Evolutionary conservation across 2,888 invertebrate genomes (phyloP).

Genomic region (Netelia inedita): DNA sequence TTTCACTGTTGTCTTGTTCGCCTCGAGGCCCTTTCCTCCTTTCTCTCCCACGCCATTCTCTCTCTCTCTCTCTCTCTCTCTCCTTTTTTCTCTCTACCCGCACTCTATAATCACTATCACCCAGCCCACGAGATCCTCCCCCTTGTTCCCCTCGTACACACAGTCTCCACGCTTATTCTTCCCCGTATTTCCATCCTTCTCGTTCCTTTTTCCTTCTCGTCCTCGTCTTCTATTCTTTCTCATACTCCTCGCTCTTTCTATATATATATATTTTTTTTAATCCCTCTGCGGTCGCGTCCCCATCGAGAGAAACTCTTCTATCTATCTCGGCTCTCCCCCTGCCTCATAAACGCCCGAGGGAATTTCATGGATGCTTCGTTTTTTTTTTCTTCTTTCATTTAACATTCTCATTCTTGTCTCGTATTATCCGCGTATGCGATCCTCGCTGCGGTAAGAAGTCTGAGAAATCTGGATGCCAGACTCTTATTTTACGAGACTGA

Average conservation of each 20-base stretch:
- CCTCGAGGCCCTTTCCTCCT: slow-evolving; percentile 60
- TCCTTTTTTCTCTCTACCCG: slow-evolving; percentile 63
- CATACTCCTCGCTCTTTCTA: slow-evolving; percentile 17
- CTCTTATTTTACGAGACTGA: background rate
- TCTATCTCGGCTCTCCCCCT: slow-evolving; percentile 23
- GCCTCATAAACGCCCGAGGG: slow-evolving; percentile 41
- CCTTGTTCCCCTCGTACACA: slow-evolving; percentile 62
- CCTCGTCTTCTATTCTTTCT: slow-evolving; percentile 18
- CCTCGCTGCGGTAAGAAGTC: slow-evolving; percentile 16
- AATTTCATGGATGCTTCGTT: slow-evolving; percentile 31
- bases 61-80: slow-evolving; percentile 69
- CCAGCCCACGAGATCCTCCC: slow-evolving; percentile 80
- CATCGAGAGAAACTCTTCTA: slow-evolving; percentile 40
- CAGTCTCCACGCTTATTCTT: slow-evolving; percentile 65
- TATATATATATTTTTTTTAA: slow-evolving; percentile 37
- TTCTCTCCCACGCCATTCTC: slow-evolving; percentile 64
- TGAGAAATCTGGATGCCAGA: slow-evolving; percentile 7
- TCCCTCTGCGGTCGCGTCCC: slow-evolving; percentile 35
- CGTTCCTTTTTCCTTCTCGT: slow-evolving; percentile 74
- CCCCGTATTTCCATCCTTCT: slow-evolving; percentile 77
- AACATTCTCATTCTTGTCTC: slow-evolving; percentile 20
- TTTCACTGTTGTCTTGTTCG: slow-evolving; percentile 65
- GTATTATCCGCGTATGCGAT: background rate
- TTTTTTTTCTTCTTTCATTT: slow-evolving; percentile 23
- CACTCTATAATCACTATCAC: slow-evolving; percentile 80